Evolutionary conservation across 1,140 invertebrate genomes (phyloP).

Genomic region (Pogonomyrmex californicus): DNA sequence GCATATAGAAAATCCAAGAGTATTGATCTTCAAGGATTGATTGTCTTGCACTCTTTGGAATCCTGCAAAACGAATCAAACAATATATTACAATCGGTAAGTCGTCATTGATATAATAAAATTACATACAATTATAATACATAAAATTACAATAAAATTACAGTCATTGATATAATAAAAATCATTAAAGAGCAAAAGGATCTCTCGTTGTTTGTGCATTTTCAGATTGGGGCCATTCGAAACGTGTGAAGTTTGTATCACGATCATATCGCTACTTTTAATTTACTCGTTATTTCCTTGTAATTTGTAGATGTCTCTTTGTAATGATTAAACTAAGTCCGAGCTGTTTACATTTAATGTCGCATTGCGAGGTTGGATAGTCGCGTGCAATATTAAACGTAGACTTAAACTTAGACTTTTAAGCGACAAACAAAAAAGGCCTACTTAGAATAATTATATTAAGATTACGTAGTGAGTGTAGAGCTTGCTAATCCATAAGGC

Average conservation of each 20-base stretch:
- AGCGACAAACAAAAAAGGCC: slow-evolving; percentile 80
- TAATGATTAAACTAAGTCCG: slow-evolving; percentile 59
- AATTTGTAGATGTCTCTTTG: slow-evolving; percentile 72
- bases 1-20: slow-evolving; percentile 57
- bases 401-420: slow-evolving; percentile 73
- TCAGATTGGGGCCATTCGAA: slow-evolving; percentile 85
- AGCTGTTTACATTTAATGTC: slow-evolving; percentile 11
- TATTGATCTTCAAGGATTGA: slow-evolving; percentile 59
- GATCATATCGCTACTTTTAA: slow-evolving; percentile 71
- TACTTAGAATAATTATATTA: slow-evolving; percentile 80
- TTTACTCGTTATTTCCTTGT: slow-evolving; percentile 63
- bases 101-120: neutral
- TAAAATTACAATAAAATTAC: neutral
- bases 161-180: neutral
- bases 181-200: neutral
- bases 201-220: slow-evolving; percentile 62
- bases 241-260: slow-evolving; percentile 83
- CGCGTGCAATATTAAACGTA: slow-evolving; percentile 59
- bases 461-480: slow-evolving; percentile 66
- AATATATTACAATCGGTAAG: slow-evolving; percentile 82
- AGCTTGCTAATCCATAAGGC: slow-evolving; percentile 16
- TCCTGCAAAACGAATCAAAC: slow-evolving; percentile 76
- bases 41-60: slow-evolving; percentile 78
- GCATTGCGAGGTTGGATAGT: neutral
- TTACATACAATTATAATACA: neutral